Conservation (phyloP, 1,140 invertebrate species). For the Platyscapa corneri region DNA sequence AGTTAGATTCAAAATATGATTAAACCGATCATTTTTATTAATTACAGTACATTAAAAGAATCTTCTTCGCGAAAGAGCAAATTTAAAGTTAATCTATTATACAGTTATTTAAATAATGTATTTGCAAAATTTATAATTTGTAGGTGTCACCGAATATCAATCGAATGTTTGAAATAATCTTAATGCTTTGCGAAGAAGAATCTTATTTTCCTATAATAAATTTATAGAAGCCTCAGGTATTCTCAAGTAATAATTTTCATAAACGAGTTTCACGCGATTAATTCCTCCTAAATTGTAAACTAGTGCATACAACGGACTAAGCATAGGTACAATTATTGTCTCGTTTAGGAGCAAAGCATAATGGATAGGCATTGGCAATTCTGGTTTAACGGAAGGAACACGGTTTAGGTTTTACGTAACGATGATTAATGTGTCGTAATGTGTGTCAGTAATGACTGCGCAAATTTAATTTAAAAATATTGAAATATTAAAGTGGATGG, state of each 20-base stretch:
- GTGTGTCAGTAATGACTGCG: neutral
- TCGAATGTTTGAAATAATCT: too few relatives aligned
- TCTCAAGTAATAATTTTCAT: neutral
- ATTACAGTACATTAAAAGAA: too few relatives aligned
- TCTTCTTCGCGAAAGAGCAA: too few relatives aligned
- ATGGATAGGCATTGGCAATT: neutral
- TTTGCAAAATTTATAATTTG: too few relatives aligned
- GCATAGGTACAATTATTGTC: neutral
- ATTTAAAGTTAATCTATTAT: too few relatives aligned
- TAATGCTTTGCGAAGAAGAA: too few relatives aligned
- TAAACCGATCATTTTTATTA: too few relatives aligned
- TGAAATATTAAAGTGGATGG: neutral
- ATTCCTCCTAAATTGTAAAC: neutral
- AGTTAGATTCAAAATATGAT: too few relatives aligned
- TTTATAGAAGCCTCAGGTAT: neutral
- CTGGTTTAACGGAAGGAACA: neutral
- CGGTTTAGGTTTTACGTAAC: neutral
- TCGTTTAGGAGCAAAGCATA: neutral
- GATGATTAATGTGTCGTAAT: conserved; percentile 4
- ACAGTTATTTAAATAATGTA: too few relatives aligned
- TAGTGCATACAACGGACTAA: neutral
- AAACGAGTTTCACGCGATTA: neutral
- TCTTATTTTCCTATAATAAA: too few relatives aligned
- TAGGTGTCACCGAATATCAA: too few relatives aligned
- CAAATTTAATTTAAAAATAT: neutral